These are phyloP conservation scores for Caprella mutica DNA, from an alignment of 2,888 invertebrate genomes.

Conservation along the genomic window DNA sequence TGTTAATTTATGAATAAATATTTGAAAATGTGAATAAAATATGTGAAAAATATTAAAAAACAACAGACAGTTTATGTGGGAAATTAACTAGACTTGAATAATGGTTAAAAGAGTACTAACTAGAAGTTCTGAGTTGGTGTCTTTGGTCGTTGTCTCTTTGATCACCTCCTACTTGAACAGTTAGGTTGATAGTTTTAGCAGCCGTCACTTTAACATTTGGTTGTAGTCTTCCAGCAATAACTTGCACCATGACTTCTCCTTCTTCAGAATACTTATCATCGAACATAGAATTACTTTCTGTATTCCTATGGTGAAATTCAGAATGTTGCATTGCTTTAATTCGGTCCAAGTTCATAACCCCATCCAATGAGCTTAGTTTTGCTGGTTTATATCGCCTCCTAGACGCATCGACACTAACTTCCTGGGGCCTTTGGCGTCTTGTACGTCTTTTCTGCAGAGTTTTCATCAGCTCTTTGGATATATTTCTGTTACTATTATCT, in stretches of 20 bases:
- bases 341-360: background rate
- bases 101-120: no score
- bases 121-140: background rate
- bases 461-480: conserved; percentile 18
- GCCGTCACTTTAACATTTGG: conserved; percentile 25
- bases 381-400: conserved; percentile 13
- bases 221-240: conserved; percentile 17
- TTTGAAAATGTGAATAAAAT: no score
- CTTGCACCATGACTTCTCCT: conserved; percentile 21
- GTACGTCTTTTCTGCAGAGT: conserved; percentile 19
- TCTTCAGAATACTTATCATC: background rate
- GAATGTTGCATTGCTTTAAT: background rate
- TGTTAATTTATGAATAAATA: no score
- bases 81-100: no score
- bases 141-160: background rate
- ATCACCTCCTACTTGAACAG: conserved; percentile 16
- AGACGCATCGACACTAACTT: conserved; percentile 18
- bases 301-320: background rate
- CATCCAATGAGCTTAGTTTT: conserved; percentile 20
- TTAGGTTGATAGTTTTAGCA: conserved; percentile 13
- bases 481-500: background rate
- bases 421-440: conserved; percentile 17
- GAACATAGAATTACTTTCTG: background rate
- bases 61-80: no score
- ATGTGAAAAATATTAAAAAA: no score